Percentiles rank a stretch among this genome's conserved stretches.
These are phyloP conservation scores for Nerophis lumbriciformis DNA, from an alignment of 2,113 vertebrate genomes.

Conservation along the genomic window DNA sequence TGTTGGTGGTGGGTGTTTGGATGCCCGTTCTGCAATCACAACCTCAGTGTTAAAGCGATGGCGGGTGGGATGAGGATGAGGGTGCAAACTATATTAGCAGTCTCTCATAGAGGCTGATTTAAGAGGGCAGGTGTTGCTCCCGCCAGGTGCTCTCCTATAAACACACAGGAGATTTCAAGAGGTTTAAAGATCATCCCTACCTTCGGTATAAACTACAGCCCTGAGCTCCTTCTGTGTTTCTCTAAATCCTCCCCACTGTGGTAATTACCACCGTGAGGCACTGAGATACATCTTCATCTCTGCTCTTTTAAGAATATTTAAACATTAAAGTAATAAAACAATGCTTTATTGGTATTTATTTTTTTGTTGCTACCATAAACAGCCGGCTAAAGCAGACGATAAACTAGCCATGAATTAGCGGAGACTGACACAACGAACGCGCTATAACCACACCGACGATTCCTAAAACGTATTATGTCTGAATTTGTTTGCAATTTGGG, in stretches of 20 bases:
- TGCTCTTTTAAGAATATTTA: slow-evolving; percentile 2
- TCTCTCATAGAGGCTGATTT: slow-evolving; percentile 11
- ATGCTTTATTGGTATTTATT: not conserved
- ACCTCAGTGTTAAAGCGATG: slow-evolving; percentile 55
- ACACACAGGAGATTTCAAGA: slow-evolving; percentile 33
- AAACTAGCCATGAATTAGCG: not conserved
- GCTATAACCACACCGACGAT: too few relatives aligned
- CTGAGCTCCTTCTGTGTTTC: slow-evolving; percentile 43
- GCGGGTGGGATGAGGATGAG: slow-evolving; percentile 34
- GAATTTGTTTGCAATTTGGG: too few relatives aligned
- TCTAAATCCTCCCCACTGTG: slow-evolving; percentile 39
- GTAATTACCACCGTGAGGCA: slow-evolving; percentile 17
- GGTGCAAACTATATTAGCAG: slow-evolving; percentile 26
- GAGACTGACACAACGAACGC: not conserved
- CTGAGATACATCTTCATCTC: not conserved
- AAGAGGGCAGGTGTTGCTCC: slow-evolving; percentile 18
- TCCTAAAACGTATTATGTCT: too few relatives aligned
- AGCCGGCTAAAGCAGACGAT: not conserved
- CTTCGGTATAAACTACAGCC: slow-evolving; percentile 44
- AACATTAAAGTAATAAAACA: not conserved
- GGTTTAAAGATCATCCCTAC: slow-evolving; percentile 52
- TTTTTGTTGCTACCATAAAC: slow-evolving; percentile 1
- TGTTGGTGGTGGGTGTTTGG: slow-evolving; percentile 41
- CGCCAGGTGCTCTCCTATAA: slow-evolving; percentile 9
- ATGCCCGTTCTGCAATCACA: slow-evolving; percentile 88